Base-by-base conservation (phyloP, 2,797 vertebrate genomes). In the Staurois parvus region DNA sequence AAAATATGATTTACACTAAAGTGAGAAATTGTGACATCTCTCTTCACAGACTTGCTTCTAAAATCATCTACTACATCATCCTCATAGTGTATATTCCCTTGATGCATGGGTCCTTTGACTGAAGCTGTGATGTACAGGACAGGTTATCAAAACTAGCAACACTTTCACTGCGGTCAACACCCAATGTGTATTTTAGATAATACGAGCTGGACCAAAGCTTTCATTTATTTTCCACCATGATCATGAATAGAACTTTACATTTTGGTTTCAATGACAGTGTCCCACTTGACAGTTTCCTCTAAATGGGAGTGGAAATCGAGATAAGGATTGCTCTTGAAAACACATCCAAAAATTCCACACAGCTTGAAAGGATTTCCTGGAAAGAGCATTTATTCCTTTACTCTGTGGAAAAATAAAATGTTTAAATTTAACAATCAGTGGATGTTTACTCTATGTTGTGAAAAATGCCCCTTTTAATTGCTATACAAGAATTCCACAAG, bases 281-380 rank as follows among this genome's bases (percentile, higher is more conserved):
- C 77, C 67, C 42, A 59, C 77, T 56, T 79, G 79, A 85, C 83
- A 42, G 77, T 42, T 86, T 78, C 72, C 85, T 86, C 56, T 74
- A 40, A 37, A 45, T 28, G 52, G 34, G 81, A 68, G 64, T 81
- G 79, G 69, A 52, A 80, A 66, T n/a, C 52, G 40, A 78, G 87
- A 83, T 85, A 83, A 83, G 30, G 56, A 68, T n/a, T 68, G 8
- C 19, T 32, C 30, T 34, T 48, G 56, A 76, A 83, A 75, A 59
- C 59, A 79, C 26, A 13, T 42, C 87, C 76, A 40, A 85, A 76
- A 67, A 74, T 83, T 75, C 85, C 85, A 59, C 69, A 26, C 62
- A 48, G 76, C 29, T 70, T 79, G 72, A 68, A 68, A 76, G 85
- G 52, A 85, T 85, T 87, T 88, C 85, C 79, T 83, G 74, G 32